Percentiles rank a stretch among this genome's conserved stretches.
These are phyloP conservation scores for Ichneumon xanthorius DNA, from an alignment of 2,888 invertebrate genomes.

Conservation along the genomic window DNA sequence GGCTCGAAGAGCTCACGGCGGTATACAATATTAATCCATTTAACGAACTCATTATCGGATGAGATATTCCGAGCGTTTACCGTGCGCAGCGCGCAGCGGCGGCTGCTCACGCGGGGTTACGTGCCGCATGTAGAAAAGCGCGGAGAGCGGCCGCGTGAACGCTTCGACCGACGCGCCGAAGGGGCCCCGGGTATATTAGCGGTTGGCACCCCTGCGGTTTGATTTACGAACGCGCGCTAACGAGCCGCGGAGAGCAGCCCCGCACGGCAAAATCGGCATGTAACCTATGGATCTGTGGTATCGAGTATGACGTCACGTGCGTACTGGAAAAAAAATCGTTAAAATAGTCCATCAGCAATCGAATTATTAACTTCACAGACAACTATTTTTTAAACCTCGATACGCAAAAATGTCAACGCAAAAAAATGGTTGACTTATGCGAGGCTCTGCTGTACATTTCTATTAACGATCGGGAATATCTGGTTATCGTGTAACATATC, in stretches of 20 bases:
- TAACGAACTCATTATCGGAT: constrained; percentile 84
- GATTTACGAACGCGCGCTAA: constrained; percentile 83
- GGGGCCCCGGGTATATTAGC: constrained; percentile 80
- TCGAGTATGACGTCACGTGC: constrained; percentile 55
- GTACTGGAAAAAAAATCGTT: constrained; percentile 42
- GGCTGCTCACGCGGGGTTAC: constrained; percentile 65
- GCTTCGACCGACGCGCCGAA: constrained; percentile 76
- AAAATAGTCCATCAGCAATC: neutral
- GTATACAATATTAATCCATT: constrained; percentile 81
- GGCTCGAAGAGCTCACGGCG: constrained; percentile 23
- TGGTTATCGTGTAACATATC: neutral
- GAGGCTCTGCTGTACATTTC: neutral
- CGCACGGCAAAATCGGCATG: constrained; percentile 50
- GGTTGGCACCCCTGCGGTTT: constrained; percentile 84
- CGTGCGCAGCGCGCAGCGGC: constrained; percentile 73
- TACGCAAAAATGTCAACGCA: neutral
- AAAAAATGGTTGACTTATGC: neutral
- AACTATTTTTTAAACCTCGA: neutral
- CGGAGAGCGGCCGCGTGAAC: constrained; percentile 74
- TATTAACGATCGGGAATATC: neutral
- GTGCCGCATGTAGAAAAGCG: constrained; percentile 49
- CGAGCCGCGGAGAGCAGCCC: constrained; percentile 78
- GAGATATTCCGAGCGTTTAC: constrained; percentile 83
- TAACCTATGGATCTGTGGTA: constrained; percentile 32
- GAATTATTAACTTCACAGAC: neutral